Conservation (phyloP, 2,797 vertebrate genomes). For the Bradypodion pumilum region DNA sequence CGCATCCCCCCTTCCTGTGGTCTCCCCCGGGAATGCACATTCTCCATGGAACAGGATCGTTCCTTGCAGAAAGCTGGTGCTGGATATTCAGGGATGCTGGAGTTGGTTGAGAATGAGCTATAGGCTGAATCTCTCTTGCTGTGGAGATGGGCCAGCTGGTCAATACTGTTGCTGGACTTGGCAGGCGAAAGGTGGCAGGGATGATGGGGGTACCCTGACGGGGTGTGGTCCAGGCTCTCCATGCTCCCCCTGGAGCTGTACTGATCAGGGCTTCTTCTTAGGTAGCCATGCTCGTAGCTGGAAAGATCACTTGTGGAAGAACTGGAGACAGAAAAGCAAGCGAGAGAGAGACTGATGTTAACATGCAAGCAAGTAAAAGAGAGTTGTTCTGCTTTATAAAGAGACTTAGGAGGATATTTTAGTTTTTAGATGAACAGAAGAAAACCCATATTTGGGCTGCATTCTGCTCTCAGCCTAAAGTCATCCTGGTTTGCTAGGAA, state of each 20-base stretch:
- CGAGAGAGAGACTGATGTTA: slow-evolving; percentile 32
- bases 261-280: slow-evolving; percentile 92
- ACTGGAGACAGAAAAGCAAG: slow-evolving; percentile 72
- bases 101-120: slow-evolving; percentile 95
- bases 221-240: slow-evolving; percentile 90
- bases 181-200: slow-evolving; percentile 88
- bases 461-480: slow-evolving; percentile 66
- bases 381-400: slow-evolving; percentile 69
- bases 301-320: slow-evolving; percentile 90
- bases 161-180: slow-evolving; percentile 94
- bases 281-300: slow-evolving; percentile 83
- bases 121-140: slow-evolving; percentile 96
- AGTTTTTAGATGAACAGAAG: slow-evolving; percentile 68
- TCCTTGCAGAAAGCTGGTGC: slow-evolving; percentile 77
- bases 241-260: slow-evolving; percentile 96
- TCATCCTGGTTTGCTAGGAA: slow-evolving; percentile 68
- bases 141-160: slow-evolving; percentile 87
- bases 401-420: slow-evolving; percentile 72
- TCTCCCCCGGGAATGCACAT: slow-evolving; percentile 67
- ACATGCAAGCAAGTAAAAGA: slow-evolving; percentile 32
- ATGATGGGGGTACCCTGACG: slow-evolving; percentile 77
- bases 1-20: slow-evolving; percentile 81
- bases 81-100: slow-evolving; percentile 90
- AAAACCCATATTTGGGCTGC: slow-evolving; percentile 77
- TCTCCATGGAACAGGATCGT: slow-evolving; percentile 83